A percentile compares a stretch with the other conserved stretches of the same genome.
Evolutionary conservation across 2,888 invertebrate species (phyloP).

Genomic region (Drosophila trichaetosa): DNA sequence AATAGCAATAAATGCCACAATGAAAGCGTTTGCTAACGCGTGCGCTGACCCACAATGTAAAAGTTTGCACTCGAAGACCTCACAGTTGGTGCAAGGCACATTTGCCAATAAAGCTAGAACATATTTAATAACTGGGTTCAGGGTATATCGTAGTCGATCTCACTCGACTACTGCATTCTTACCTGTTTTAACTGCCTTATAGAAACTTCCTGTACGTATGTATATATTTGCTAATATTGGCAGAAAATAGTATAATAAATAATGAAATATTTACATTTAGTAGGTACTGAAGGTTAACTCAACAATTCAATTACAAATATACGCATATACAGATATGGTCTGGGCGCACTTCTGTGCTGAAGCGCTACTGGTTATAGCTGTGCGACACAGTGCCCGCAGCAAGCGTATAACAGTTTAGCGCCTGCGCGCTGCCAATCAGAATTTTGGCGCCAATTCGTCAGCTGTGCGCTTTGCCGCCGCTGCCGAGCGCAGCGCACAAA

Average conservation of each 20-base stretch:
- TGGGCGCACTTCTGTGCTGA: neutral
- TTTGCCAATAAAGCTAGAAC: too few relatives aligned
- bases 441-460: constrained; percentile 76
- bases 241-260: neutral
- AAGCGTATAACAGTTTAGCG: constrained; percentile 60
- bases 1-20: too few relatives aligned
- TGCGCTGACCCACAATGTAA: too few relatives aligned
- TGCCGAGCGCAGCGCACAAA: constrained; percentile 50
- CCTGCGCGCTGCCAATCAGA: constrained; percentile 45
- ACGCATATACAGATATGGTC: neutral
- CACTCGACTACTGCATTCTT: too few relatives aligned
- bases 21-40: too few relatives aligned
- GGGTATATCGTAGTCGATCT: too few relatives aligned
- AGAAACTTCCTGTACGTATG: neutral
- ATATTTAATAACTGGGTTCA: too few relatives aligned
- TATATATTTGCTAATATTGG: neutral
- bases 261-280: neutral
- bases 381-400: constrained; percentile 35
- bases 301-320: neutral
- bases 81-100: too few relatives aligned
- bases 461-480: constrained; percentile 56
- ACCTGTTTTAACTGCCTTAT: neutral
- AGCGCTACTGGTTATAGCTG: constrained; percentile 51
- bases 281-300: neutral
- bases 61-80: too few relatives aligned